phyloP scores from a whole-genome alignment of 2,888 invertebrate species.

The Mimachlamys varia region DNA sequence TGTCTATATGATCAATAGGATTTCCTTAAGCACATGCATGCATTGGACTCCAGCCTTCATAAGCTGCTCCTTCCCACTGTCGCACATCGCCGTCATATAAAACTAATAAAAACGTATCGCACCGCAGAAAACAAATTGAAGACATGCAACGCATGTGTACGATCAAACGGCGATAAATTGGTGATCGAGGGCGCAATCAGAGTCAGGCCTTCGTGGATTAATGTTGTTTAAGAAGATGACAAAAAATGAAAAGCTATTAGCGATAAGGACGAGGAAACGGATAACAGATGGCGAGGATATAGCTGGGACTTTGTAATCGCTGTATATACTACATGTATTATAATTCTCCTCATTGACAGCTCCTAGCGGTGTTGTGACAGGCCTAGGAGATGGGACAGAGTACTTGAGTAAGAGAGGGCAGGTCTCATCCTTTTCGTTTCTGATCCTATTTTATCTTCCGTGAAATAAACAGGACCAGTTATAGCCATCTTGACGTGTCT shows the following conservation, averaged over 20 bases:
- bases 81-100: neutral
- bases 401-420: neutral
- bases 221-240: conserved; percentile 29
- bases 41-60: neutral
- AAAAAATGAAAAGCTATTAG: conserved; percentile 29
- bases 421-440: neutral
- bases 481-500: neutral
- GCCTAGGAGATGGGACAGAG: neutral
- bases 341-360: neutral
- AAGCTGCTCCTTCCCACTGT: neutral
- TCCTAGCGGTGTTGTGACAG: neutral
- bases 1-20: neutral
- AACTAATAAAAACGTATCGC: neutral
- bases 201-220: neutral
- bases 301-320: neutral
- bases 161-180: conserved; percentile 12
- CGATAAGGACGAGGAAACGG: conserved; percentile 10
- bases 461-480: neutral
- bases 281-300: neutral
- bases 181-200: conserved; percentile 7
- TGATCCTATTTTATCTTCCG: neutral
- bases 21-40: neutral
- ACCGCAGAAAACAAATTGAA: neutral
- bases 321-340: neutral
- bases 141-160: conserved; percentile 23